These are phyloP conservation scores for Tiaroga cobitis DNA, from an alignment of 2,797 vertebrate species.

Conservation along the genomic window DNA sequence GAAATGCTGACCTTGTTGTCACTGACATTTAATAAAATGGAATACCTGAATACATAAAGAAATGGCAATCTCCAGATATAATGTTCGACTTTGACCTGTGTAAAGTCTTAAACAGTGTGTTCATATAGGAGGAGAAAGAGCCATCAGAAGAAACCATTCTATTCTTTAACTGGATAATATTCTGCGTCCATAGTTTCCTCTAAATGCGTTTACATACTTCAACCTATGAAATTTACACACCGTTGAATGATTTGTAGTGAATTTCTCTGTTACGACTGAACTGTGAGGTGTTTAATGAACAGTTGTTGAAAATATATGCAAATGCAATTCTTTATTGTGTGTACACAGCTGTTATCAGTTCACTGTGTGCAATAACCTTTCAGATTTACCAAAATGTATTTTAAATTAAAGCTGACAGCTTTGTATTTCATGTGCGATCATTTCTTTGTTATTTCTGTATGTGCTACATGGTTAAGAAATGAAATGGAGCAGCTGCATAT, in stretches of 20 bases:
- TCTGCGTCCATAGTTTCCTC: not conserved
- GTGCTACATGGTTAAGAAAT: not conserved
- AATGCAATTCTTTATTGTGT: conserved; percentile 1
- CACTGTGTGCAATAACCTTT: conserved; percentile 32
- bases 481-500: not conserved
- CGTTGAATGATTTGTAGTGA: conserved; percentile 1
- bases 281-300: conserved; percentile 24
- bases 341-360: conserved; percentile 16
- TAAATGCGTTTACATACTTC: not conserved
- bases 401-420: conserved; percentile 36
- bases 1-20: not conserved
- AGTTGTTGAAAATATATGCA: conserved; percentile 8
- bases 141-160: not conserved
- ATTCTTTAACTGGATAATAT: not conserved
- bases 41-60: not conserved
- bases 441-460: not conserved
- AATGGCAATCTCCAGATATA: not conserved
- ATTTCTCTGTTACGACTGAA: not conserved
- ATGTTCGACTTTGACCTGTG: not conserved
- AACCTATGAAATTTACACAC: not conserved
- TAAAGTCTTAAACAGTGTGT: not conserved
- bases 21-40: not conserved
- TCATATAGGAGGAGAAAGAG: not conserved
- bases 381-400: conserved; percentile 27
- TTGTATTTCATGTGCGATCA: not conserved